These are phyloP conservation scores for Xestobium rufovillosum DNA, from an alignment of 2,888 invertebrate genomes.

Conservation along the genomic window DNA sequence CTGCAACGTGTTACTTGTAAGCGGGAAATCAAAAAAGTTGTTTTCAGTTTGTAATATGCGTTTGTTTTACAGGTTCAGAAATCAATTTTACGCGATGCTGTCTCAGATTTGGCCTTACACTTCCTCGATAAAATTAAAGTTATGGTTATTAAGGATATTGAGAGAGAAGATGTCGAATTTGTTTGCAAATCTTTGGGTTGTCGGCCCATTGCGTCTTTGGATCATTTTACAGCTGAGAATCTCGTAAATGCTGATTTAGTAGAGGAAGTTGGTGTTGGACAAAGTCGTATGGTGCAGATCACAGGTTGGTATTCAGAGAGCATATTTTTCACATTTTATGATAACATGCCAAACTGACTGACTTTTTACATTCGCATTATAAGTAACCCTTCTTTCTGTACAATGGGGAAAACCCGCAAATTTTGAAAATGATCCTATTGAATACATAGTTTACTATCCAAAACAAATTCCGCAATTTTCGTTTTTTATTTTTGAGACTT, in stretches of 20 bases:
- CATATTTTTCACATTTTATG: not conserved
- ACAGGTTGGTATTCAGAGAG: slow-evolving; percentile 31
- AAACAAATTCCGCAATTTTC: no score
- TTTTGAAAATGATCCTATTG: no score
- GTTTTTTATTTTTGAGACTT: no score
- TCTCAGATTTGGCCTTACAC: slow-evolving; percentile 94
- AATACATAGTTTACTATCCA: no score
- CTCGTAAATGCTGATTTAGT: slow-evolving; percentile 87
- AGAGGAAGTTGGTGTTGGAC: slow-evolving; percentile 86
- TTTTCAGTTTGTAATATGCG: no score
- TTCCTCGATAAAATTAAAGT: slow-evolving; percentile 99
- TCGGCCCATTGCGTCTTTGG: slow-evolving; percentile 95
- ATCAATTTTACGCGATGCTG: slow-evolving; percentile 82
- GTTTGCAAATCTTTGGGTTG: slow-evolving; percentile 92
- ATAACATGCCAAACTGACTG: no score
- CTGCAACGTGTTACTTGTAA: slow-evolving; percentile 91
- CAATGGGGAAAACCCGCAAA: no score
- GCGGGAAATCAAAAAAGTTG: no score
- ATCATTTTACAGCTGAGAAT: slow-evolving; percentile 92
- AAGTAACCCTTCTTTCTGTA: no score
- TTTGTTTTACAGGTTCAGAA: slow-evolving; percentile 47
- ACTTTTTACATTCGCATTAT: no score
- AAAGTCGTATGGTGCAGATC: slow-evolving; percentile 79
- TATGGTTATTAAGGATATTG: slow-evolving; percentile 96
- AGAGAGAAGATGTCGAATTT: slow-evolving; percentile 97